Evolutionary conservation across 2,797 vertebrate genomes (phyloP), one percentile per base, ranked within the genome.

Genomic region (Mergus octosetaceus): DNA sequence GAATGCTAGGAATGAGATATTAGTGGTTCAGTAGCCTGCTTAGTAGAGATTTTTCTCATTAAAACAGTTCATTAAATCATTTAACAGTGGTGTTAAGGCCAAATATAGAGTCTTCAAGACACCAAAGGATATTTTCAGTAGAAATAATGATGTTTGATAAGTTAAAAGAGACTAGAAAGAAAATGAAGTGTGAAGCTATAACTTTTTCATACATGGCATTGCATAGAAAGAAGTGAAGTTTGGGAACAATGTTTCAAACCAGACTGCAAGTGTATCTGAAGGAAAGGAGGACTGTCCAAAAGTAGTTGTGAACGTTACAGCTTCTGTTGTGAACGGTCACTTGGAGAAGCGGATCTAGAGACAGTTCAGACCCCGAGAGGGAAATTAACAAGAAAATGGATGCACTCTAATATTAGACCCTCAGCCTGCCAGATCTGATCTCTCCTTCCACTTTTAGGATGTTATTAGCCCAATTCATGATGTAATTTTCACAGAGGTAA

Each of bases 401-500:
- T 84, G 14, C 39, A 53, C 79, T 90, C 56, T 85, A 86, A 94
- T 93, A 79, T 92, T 84, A 91, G 47, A 68, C 24, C 9, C 20
- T 82, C 72, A 57, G 4, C 5, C 28, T 64, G 28, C 21, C 61
- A 90, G 60, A 76, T 80, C 49, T 76, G 68, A 65, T 81, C 9
- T 81, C 34, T 92, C 36, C 77, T 58, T 77, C 54, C 32, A 32
- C 38, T 73, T 95, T 89, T 66, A n/a, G 39, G 66, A 49, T 70
- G 70, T 66, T 92, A 84, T 36, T 87, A 87, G 58, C 47, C 75
- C 82, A 92, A 70, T 76, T 91, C 68, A 83, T 70, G 66, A 75
- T 85, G 18, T 60, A 85, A 84, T 93, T 93, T 94, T 81, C 73
- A 85, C 73, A 68, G 85, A 86, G 62, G 68, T 62, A 95, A 92